Base-by-base conservation (phyloP, 1,140 invertebrate species). In the Trichogramma pretiosum region DNA sequence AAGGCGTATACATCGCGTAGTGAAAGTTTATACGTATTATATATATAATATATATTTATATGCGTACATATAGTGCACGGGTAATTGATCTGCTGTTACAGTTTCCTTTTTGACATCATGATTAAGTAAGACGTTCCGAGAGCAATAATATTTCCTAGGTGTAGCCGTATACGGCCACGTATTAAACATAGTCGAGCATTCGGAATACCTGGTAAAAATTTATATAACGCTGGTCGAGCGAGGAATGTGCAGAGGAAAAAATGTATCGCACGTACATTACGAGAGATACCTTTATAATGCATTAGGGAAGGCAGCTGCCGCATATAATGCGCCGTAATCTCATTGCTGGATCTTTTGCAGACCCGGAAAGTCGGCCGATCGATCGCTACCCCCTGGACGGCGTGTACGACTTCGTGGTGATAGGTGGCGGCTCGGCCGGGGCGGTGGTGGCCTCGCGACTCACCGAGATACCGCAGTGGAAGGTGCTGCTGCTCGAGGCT, bases 371-470 rank as follows among this genome's bases (percentile, higher is more conserved):
- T 1, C 76, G 78, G 23, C 74, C 80, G 0, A 74, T 81, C 36
- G 75, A 85, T 51, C 73, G 70, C 21, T 65, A 74, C 52, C 72
- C 70, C 9, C 59, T 78, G 21, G 60, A 75, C 35, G 68, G 66
- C 0, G 84, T 89, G 54, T 93, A 92, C 59, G 89, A 93, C 59
- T 91, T 91, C 56, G 75, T 93, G 1, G 76, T 90, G 22, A 76
- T 98, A 11, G 94, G 94, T 3, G 92, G 86, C 2, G 94, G 94
- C 2, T 92, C 90, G 0, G 89, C 91, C 0, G 92, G 94, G 0
- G 89, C 90, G 0, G 93, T 98, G 4, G 77, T 98, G 1, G 92
- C 93, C 1, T 94, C 81, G 58, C 78, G 94, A 10, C 69, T 98
- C 19, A 87, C 87, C 0, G 93, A 97, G 63, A 67, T 87, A 11